Conservation (phyloP, 2,113 vertebrate genomes). For the Cettia cetti region DNA sequence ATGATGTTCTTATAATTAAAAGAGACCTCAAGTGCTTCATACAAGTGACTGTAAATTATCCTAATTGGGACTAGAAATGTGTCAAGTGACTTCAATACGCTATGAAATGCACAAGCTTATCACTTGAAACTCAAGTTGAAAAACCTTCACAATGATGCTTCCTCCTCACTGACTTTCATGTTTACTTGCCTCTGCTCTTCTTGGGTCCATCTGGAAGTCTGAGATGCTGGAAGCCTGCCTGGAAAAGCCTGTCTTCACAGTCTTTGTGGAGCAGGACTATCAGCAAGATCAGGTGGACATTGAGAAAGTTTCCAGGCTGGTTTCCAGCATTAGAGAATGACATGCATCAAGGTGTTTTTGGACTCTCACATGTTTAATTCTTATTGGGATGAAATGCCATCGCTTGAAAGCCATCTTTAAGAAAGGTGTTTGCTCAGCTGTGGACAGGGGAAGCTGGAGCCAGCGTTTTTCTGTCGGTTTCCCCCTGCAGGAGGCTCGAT, state of each 20-base stretch:
- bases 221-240: constrained; percentile 9
- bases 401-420: neutral
- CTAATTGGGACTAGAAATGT: constrained; percentile 34
- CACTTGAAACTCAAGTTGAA: neutral
- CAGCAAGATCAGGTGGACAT: neutral
- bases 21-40: constrained; percentile 44
- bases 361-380: neutral
- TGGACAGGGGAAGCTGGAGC: neutral
- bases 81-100: neutral
- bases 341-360: neutral
- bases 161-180: neutral
- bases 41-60: constrained; percentile 47
- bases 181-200: constrained; percentile 7
- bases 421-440: neutral
- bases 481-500: constrained; percentile 83
- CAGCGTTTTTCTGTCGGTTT: neutral
- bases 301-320: neutral
- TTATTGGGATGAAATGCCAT: neutral
- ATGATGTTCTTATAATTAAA: constrained; percentile 61
- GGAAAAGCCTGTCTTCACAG: neutral
- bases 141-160: constrained; percentile 13
- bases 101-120: neutral
- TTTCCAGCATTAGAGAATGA: neutral
- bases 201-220: constrained; percentile 9
- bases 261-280: neutral